Evolutionary conservation across 1,140 invertebrate genomes (phyloP), one percentile per base, ranked within the genome.

Genomic region (Penaeus vannamei): DNA sequence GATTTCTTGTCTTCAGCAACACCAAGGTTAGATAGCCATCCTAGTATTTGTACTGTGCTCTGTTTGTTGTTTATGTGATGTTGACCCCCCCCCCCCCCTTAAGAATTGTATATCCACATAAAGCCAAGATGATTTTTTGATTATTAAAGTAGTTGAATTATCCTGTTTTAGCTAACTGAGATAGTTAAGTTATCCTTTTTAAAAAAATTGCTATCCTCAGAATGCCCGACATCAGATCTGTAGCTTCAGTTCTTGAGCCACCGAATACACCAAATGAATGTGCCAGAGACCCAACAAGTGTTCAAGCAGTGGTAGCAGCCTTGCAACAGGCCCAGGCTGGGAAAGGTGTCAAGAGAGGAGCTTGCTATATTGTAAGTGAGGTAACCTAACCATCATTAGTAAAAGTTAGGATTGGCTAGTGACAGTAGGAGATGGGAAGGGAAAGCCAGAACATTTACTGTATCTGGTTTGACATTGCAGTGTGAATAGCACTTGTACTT

Each of bases 221-320:
- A 60, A 90, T 90, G 62, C 89, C 89, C 29, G 89, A 90, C 69
- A 90, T 90, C 26, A 64, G 84, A 0, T 90, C 89, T 26, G 89
- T 90, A 23, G 89, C 77, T 2, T 90, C 89, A 17, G 89, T 90
- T 1, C 76, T 90, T 22, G 89, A 90, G 42, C 60, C 83, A 42
- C 26, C 62, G 19, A 64, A 29, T 46, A 64, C 84, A 46, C 26
- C n/a, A 23, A 82, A 46, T 26, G 89, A 90, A 72, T 86, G 84
- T 59, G 85, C 62, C 2, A 79, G 85, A 59, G 89, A 90, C 66
- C 89, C 89, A 23, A 90, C 89, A 17, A 90, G 89, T 62, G 89
- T 90, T 32, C 84, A 83, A 60, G 89, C 89, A 72, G 89, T 90
- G 46, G 89, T 90, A 8, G 89, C 89, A 46, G 89, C 89, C 3